Evolutionary conservation across 2,113 vertebrate species (phyloP).

Genomic region (Dendrocopos noguchii): DNA sequence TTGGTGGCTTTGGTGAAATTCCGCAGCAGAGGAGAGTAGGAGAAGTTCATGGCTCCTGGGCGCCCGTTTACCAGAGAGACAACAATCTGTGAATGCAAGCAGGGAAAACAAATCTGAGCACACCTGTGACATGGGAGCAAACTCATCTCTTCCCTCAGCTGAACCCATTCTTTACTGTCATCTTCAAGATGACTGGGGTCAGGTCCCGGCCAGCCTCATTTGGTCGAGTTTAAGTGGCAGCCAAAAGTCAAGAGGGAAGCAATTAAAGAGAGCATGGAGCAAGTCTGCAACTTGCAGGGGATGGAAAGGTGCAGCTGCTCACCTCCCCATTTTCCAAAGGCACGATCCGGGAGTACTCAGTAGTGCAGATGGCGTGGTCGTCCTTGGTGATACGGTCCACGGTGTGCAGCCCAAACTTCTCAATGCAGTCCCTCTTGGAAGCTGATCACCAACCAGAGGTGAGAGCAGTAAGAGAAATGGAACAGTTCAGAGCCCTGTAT

Average conservation of each 20-base stretch:
- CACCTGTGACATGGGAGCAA: not conserved
- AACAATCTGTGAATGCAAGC: conserved; percentile 80
- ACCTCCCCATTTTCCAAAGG: conserved; percentile 97
- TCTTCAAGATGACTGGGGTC: not conserved
- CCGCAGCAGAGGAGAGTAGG: conserved; percentile 91
- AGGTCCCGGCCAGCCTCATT: not conserved
- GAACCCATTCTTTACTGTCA: not conserved
- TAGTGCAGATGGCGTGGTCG: conserved; percentile 87
- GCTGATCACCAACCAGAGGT: conserved; percentile 67
- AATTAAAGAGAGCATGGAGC: not conserved
- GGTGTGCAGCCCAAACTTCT: conserved; percentile 88
- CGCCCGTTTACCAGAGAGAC: conserved; percentile 96
- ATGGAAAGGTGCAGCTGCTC: not conserved
- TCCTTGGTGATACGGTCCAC: conserved; percentile 88
- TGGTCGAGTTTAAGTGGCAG: not conserved
- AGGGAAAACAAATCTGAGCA: not conserved
- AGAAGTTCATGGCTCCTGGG: conserved; percentile 96
- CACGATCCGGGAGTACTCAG: conserved; percentile 93
- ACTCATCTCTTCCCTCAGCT: not conserved
- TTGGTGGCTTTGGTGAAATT: conserved; percentile 98
- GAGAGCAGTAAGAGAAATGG: not conserved
- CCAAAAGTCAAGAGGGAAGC: not conserved
- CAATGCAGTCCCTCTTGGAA: conserved; percentile 94
- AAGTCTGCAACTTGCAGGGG: not conserved
- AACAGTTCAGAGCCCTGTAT: not conserved